Percentiles rank a stretch among this genome's conserved stretches.
phyloP scores from a whole-genome alignment of 1,140 invertebrate genomes.

The Lordiphosa collinella region DNA sequence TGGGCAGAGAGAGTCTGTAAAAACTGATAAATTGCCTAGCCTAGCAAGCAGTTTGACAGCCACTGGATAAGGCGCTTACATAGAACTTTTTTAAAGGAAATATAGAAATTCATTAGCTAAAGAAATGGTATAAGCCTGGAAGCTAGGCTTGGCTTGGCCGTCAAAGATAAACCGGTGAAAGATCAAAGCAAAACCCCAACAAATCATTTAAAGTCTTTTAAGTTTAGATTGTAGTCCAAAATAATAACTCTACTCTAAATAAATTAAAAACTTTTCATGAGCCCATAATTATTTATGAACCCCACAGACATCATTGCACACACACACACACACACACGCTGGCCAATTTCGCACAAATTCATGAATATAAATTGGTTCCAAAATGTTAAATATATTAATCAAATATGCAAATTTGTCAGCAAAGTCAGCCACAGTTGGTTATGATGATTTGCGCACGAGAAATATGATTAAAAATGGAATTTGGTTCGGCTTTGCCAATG shows the following conservation, averaged over 20 bases:
- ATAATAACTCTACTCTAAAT: slow-evolving; percentile 3
- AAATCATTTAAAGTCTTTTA: too few relatives aligned
- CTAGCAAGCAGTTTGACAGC: slow-evolving; percentile 26
- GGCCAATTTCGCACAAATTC: slow-evolving; percentile 56
- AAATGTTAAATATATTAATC: slow-evolving; percentile 63
- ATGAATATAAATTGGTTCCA: slow-evolving; percentile 66
- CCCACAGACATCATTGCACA: slow-evolving; percentile 4
- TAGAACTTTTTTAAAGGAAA: too few relatives aligned
- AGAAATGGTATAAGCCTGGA: too few relatives aligned
- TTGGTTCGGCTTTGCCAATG: not conserved
- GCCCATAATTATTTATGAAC: slow-evolving; percentile 37
- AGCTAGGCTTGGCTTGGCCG: too few relatives aligned
- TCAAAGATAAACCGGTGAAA: too few relatives aligned
- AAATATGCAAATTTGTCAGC: slow-evolving; percentile 57
- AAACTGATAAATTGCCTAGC: slow-evolving; percentile 15
- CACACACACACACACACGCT: slow-evolving; percentile 13
- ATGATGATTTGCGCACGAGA: slow-evolving; percentile 29
- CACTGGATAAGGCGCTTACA: slow-evolving; percentile 6
- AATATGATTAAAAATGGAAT: slow-evolving; percentile 43
- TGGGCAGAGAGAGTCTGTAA: not conserved
- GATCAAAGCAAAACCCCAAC: too few relatives aligned
- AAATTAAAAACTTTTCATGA: slow-evolving; percentile 32
- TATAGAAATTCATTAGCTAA: too few relatives aligned
- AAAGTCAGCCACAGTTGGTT: not conserved
- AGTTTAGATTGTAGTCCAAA: too few relatives aligned